A percentile compares a stretch with the other conserved stretches of the same genome.
Conservation (phyloP, 2,797 vertebrate genomes). For the Eulemur mongoz region DNA sequence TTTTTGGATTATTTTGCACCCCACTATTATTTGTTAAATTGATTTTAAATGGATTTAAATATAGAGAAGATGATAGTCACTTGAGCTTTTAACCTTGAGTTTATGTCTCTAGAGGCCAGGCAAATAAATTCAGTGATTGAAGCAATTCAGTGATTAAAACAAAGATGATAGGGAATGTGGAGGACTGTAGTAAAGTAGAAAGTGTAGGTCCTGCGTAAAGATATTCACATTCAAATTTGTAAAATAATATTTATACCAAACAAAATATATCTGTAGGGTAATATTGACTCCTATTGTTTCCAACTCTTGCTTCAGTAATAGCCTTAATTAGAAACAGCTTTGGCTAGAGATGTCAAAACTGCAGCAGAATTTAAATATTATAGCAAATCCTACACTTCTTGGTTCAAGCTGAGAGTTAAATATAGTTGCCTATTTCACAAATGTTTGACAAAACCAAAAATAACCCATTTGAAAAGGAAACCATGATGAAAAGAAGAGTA, state of each 20-base stretch:
- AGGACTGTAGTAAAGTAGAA: neutral
- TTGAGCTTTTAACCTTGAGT: neutral
- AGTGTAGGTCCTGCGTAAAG: neutral
- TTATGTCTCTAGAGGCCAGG: neutral
- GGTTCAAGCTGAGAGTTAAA: neutral
- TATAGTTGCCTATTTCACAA: neutral
- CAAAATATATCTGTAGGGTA: neutral
- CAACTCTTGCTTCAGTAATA: neutral
- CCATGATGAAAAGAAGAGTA: neutral
- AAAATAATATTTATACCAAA: neutral
- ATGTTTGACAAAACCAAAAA: neutral
- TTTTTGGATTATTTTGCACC: neutral
- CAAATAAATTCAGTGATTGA: neutral
- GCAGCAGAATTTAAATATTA: neutral
- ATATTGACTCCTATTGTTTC: neutral
- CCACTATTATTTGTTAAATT: neutral
- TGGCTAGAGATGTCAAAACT: neutral
- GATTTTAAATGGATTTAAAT: neutral
- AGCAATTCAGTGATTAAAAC: neutral
- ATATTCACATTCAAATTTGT: neutral
- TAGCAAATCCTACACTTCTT: neutral
- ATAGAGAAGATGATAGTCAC: neutral
- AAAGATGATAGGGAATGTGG: neutral
- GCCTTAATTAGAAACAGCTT: neutral
- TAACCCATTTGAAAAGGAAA: neutral